Percentiles rank a stretch among this genome's conserved stretches.
Conservation (phyloP, 37 sponge, comb jelly and placozoan species). For the Spongilla lacustris region DNA sequence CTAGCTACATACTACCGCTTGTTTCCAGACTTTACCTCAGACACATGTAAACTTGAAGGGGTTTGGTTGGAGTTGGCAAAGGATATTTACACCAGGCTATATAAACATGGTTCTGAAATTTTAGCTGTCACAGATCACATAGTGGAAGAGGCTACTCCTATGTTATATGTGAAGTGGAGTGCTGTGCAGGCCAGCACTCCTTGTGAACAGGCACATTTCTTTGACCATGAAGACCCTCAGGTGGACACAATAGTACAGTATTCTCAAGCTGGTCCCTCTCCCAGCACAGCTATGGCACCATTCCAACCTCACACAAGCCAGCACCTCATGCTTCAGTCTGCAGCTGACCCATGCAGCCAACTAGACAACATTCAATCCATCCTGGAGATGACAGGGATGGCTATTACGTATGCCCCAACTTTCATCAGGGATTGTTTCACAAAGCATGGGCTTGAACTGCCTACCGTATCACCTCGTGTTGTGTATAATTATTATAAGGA, state of each 20-base stretch:
- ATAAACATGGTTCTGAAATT: slow-evolving; percentile 3
- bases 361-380: neutral
- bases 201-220: neutral
- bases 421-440: neutral
- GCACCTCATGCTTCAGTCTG: neutral
- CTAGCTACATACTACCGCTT: slow-evolving; percentile 30
- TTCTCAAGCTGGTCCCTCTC: neutral
- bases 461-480: neutral
- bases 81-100: neutral
- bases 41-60: neutral
- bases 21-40: slow-evolving; percentile 35
- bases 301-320: neutral
- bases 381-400: slow-evolving; percentile 22
- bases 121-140: neutral
- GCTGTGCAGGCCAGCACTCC: neutral
- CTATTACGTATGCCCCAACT: slow-evolving; percentile 4
- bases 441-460: neutral
- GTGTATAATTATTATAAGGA: slow-evolving; percentile 29
- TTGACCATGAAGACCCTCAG: neutral
- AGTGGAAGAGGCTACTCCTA: neutral
- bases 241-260: neutral
- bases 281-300: neutral
- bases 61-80: slow-evolving; percentile 10
- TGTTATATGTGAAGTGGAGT: slow-evolving; percentile 7
- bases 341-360: neutral